Evolutionary conservation across 1,140 invertebrate species (phyloP), one percentile per base, ranked within the genome.

Genomic region (Brachionus rotundiformis): DNA sequence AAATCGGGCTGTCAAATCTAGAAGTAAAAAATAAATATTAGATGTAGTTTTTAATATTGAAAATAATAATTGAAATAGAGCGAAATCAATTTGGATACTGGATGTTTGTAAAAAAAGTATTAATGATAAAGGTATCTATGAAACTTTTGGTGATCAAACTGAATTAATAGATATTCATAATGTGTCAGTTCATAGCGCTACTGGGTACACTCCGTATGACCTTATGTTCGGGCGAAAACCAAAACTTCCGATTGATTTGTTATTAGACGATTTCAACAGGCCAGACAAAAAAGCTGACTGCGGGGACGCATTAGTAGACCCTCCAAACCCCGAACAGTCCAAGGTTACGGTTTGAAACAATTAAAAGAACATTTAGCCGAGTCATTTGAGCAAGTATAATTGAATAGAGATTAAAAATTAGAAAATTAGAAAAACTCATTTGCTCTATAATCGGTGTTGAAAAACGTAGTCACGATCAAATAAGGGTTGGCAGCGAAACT

Each of bases 31-130:
- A 27, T 3, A 29, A 31, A 33, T 65, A 31, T 31, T 65, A 31
- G 25, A 31, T 31, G 25, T 65, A 31, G 7, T 65, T 33, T 29
- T n/a, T 65, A n/a, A 10, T 11, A 65, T 65, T 31, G 61, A 33
- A 65, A 65, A 65, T 16, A 65, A 65, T 61, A 33, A 65, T 29
- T 65, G 61, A 16, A 65, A 65, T 36, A 65, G 3, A 65, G 25
- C 25, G 8, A 65, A 65, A 65, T 65, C 61, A 11, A 65, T 65
- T 65, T 31, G 61, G 61, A 29, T 65, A 31, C 13, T 7, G 23
- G 11, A 63, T 63, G 29, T 65, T 65, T 31, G 27, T 1, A 65
- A 65, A 33, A 31, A 31, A 33, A 65, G 33, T 65, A 8, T 31
- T 11, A 31, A 65, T 31, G 13, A 65, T 13, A 11, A 65, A 31